Evolutionary conservation across 2,888 invertebrate species (phyloP).

Genomic region (Lycia hirtaria): DNA sequence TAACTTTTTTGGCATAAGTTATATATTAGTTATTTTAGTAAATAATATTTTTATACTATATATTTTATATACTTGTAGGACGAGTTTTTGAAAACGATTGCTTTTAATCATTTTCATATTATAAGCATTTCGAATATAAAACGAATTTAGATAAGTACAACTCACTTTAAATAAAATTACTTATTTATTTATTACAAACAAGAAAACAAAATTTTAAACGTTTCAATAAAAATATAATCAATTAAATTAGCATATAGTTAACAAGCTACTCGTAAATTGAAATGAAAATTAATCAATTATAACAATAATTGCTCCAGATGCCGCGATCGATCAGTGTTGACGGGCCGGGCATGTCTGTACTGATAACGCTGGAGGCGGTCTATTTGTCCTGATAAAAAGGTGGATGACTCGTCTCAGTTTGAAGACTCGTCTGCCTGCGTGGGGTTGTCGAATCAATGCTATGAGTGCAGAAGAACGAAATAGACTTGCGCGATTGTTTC

Average conservation of each 20-base stretch:
- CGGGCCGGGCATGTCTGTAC: constrained; percentile 16
- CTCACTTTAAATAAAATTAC: too few species aligned
- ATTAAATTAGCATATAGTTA: background rate
- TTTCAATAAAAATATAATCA: too few species aligned
- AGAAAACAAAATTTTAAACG: too few species aligned
- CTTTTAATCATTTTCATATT: too few species aligned
- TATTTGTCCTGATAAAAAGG: constrained; percentile 33
- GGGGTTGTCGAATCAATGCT: constrained; percentile 4
- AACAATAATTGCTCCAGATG: constrained; percentile 1
- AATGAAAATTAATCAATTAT: background rate
- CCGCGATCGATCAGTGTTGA: constrained; percentile 22
- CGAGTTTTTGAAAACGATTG: too few species aligned
- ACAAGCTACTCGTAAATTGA: background rate
- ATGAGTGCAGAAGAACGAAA: background rate
- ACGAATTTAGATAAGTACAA: too few species aligned
- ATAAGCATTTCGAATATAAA: too few species aligned
- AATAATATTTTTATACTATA: too few species aligned
- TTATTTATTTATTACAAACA: too few species aligned
- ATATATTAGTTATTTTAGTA: too few species aligned
- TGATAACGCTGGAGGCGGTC: constrained; percentile 28
- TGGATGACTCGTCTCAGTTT: constrained; percentile 23
- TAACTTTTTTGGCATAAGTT: too few species aligned
- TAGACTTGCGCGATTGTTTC: background rate
- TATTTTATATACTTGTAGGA: too few species aligned
- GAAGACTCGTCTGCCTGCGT: constrained; percentile 13